phyloP scores from a whole-genome alignment of 2,113 vertebrate genomes.

The Stercorarius parasiticus region DNA sequence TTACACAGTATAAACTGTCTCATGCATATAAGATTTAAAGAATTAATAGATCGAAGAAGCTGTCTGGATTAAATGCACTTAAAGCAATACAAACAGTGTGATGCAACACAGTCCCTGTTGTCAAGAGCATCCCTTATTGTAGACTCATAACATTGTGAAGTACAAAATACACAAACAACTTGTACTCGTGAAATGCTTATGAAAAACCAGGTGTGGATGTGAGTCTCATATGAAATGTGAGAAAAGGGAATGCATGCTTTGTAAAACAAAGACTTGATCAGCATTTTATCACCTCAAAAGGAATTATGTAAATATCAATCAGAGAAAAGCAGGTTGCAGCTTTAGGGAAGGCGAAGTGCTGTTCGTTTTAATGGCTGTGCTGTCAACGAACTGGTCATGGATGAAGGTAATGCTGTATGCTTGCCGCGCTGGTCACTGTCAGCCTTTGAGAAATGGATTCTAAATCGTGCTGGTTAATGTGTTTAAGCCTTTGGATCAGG shows the following conservation, averaged over 20 bases:
- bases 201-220: not conserved
- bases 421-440: not conserved
- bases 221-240: not conserved
- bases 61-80: not conserved
- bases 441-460: not conserved
- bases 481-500: not conserved
- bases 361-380: not conserved
- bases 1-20: not conserved
- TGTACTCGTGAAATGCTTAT: not conserved
- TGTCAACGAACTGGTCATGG: not conserved
- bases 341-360: not conserved
- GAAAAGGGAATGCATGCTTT: not conserved
- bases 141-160: accelerated
- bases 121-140: not conserved
- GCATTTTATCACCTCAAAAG: not conserved
- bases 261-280: not conserved
- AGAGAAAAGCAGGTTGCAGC: not conserved
- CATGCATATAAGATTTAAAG: not conserved
- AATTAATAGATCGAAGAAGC: not conserved
- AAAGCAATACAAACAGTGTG: not conserved
- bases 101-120: not conserved
- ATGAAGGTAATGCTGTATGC: not conserved
- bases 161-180: not conserved
- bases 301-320: not conserved
- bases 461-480: not conserved